Conservation (phyloP, 2,888 invertebrate genomes). For the Diachrysia chrysitis region DNA sequence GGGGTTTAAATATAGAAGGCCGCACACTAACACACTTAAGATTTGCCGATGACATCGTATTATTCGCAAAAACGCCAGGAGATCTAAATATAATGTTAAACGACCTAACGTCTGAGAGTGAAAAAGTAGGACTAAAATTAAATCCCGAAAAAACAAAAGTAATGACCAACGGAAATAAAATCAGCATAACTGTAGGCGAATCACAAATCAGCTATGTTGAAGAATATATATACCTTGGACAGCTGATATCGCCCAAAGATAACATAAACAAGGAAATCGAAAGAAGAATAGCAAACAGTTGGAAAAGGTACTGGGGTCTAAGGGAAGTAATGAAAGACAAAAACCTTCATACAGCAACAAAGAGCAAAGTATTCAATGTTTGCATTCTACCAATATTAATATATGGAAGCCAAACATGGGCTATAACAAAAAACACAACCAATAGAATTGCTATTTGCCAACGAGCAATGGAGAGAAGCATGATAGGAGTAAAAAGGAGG, state of each 20-base stretch:
- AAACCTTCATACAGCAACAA: conserved; percentile 7
- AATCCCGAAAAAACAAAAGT: conserved; percentile 26
- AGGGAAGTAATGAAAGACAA: conserved; percentile 41
- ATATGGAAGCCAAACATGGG: too few species aligned
- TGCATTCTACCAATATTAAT: too few species aligned
- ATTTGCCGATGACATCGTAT: not conserved
- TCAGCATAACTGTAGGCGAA: conserved; percentile 14
- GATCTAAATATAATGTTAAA: too few species aligned
- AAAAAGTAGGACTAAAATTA: conserved; percentile 18
- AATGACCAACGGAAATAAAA: conserved; percentile 24
- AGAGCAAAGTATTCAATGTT: too few species aligned
- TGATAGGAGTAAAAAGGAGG: too few species aligned
- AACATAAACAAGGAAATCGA: conserved; percentile 37
- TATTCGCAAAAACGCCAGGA: too few species aligned
- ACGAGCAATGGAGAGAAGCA: too few species aligned
- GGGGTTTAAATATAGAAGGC: conserved; percentile 17
- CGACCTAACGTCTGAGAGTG: not conserved
- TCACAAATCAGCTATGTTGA: conserved; percentile 16
- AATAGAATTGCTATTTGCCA: too few species aligned
- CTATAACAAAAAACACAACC: too few species aligned
- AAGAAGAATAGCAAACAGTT: conserved; percentile 37
- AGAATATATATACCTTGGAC: not conserved
- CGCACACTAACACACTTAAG: not conserved
- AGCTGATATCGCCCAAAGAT: conserved; percentile 23
- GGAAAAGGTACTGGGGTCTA: conserved; percentile 31